phyloP scores from a whole-genome alignment of 2,888 invertebrate species.

The Chorisops tibialis region DNA sequence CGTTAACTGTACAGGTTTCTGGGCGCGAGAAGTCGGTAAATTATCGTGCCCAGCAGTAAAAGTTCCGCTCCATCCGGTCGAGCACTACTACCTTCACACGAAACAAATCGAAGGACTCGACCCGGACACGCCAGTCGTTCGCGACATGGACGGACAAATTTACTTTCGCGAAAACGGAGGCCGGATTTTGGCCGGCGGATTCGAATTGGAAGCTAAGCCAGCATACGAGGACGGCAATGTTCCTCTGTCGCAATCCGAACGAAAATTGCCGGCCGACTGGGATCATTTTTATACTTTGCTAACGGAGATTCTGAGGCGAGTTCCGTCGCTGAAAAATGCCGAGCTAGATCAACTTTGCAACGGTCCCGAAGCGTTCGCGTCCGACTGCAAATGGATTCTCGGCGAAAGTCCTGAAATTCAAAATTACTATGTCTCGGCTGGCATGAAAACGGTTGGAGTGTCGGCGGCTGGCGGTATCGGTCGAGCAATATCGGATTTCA shows the following conservation, averaged over 20 bases:
- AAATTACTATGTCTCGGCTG: slow-evolving; percentile 90
- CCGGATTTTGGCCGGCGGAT: slow-evolving; percentile 83
- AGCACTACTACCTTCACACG: slow-evolving; percentile 90
- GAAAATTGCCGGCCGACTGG: slow-evolving; percentile 85
- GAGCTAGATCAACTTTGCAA: slow-evolving; percentile 78
- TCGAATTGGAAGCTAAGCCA: slow-evolving; percentile 87
- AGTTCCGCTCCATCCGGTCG: slow-evolving; percentile 86
- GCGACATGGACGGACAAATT: slow-evolving; percentile 83
- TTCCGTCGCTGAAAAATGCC: slow-evolving; percentile 74
- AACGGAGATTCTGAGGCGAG: slow-evolving; percentile 77
- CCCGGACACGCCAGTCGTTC: slow-evolving; percentile 80
- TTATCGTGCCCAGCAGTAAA: slow-evolving; percentile 81
- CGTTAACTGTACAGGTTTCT: slow-evolving; percentile 94
- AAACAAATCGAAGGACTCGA: slow-evolving; percentile 70
- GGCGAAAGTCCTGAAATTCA: slow-evolving; percentile 90
- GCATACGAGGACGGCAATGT: slow-evolving; percentile 75
- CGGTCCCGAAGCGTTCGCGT: slow-evolving; percentile 92
- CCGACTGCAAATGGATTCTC: slow-evolving; percentile 93
- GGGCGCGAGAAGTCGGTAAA: slow-evolving; percentile 88
- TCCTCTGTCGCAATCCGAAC: slow-evolving; percentile 61
- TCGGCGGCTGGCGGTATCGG: slow-evolving; percentile 96
- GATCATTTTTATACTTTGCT: slow-evolving; percentile 91
- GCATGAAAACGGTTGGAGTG: slow-evolving; percentile 95
- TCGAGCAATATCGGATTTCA: slow-evolving; percentile 80
- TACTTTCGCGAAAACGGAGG: slow-evolving; percentile 85